These are phyloP conservation scores for Poecilobothrus nobilitatus DNA, from an alignment of 2,888 invertebrate genomes.

Conservation along the genomic window DNA sequence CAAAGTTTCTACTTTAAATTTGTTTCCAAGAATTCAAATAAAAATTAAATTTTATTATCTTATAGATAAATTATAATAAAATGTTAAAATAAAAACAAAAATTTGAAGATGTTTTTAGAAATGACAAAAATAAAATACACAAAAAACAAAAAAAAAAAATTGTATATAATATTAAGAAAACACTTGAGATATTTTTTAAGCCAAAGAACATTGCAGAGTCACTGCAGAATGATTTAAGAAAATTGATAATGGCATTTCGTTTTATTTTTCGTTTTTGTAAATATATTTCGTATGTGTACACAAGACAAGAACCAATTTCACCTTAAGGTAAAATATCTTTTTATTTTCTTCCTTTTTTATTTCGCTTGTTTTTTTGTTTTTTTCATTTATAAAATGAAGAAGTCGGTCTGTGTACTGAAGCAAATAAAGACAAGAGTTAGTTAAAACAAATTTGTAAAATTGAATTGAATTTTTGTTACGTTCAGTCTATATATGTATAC, in stretches of 20 bases:
- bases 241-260: conserved; percentile 16
- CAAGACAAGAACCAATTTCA: background rate
- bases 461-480: background rate
- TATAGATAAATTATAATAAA: too few species aligned
- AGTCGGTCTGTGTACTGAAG: background rate
- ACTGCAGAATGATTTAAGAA: conserved; percentile 17
- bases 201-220: conserved; percentile 17
- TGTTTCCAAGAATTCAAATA: too few species aligned
- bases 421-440: conserved; percentile 1
- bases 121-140: too few species aligned
- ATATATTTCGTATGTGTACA: too few species aligned
- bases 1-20: too few species aligned
- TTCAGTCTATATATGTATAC: too few species aligned
- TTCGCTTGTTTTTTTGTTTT: background rate
- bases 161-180: background rate
- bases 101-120: too few species aligned
- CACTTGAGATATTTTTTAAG: conserved; percentile 14
- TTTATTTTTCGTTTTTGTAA: too few species aligned
- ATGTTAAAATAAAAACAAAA: too few species aligned
- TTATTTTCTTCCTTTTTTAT: too few species aligned
- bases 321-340: background rate
- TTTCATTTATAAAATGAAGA: background rate
- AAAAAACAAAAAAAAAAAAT: background rate
- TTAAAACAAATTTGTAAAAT: conserved; percentile 3
- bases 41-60: too few species aligned